Base-by-base conservation (phyloP, 2,888 invertebrate genomes). In the Blastobasis lacticolella region DNA sequence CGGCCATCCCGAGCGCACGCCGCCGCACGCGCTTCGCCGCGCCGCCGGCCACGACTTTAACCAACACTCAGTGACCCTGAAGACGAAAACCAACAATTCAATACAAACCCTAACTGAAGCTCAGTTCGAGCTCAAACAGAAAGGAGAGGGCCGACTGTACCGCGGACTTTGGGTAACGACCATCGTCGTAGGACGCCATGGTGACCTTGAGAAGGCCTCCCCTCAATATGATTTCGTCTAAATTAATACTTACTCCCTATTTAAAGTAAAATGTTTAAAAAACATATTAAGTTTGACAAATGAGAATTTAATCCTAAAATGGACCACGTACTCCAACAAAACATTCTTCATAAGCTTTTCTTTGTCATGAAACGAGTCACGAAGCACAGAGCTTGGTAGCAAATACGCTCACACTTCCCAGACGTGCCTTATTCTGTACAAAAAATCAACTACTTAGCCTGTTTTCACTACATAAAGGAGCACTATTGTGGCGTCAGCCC, bases 361-460 rank as follows among this genome's bases (percentile, higher is more conserved):
- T 73, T 80, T 76, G 71, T 71, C 72, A 73, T 72, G 76, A 78
- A 76, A 75, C 78, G 62, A 64, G 66, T 76, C 82, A 83, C 81
- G 63, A 75, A 75, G 85, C 87, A 87, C 87, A 78, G 75, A 79
- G 87, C 85, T 86, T 86, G 75, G 80, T 83, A 83, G 84, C 73
- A 72, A n/a, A 79, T 84, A 84, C 80, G 86, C 86, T 84, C 86
- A 83, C 87, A 87, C 86, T 85, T 85, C 80, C 87, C 87, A 86
- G 84, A 84, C 78, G 67, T 73, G 62, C 71, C 65, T 71, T 75
- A 45, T 68, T 68, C 71, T 79, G 76, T 84, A 79, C 71, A 74
- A 75, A 71, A 71, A 73, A 74, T 68, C 57, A 68, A 62, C 61
- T 62, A 71, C 72, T 42, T 6, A 8, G 73, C 76, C 74, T 75